phyloP scores from a whole-genome alignment of 2,888 invertebrate genomes.

The Chalcosyrphus nemorum region DNA sequence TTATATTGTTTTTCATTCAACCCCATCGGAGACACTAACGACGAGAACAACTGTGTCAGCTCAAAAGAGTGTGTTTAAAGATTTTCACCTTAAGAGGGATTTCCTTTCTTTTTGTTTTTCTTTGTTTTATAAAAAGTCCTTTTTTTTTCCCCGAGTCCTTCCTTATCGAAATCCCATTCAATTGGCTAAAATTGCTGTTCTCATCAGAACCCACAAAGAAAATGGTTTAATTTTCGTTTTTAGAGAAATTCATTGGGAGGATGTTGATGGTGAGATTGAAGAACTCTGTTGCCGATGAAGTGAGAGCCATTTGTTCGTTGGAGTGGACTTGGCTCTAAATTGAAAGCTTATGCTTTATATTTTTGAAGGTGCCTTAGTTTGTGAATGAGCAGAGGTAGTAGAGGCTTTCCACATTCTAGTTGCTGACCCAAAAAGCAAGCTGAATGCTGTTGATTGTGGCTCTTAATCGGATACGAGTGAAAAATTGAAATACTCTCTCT shows the following conservation, averaged over 20 bases:
- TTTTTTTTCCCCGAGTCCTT: neutral
- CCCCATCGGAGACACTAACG: neutral
- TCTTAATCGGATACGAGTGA: slow-evolving; percentile 64
- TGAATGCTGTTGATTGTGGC: slow-evolving; percentile 46
- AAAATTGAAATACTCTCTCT: slow-evolving; percentile 53
- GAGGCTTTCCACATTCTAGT: neutral
- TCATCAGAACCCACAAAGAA: slow-evolving; percentile 42
- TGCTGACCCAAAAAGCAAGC: slow-evolving; percentile 46
- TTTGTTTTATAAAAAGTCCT: neutral
- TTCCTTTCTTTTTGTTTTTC: neutral
- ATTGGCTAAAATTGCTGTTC: slow-evolving; percentile 50
- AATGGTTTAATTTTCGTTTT: slow-evolving; percentile 52
- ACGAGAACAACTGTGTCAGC: slow-evolving; percentile 29
- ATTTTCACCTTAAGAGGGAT: slow-evolving; percentile 28
- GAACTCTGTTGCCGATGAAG: too few relatives aligned
- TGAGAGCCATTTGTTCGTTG: slow-evolving; percentile 55
- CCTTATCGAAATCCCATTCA: slow-evolving; percentile 51
- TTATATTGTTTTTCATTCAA: neutral
- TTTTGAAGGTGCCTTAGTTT: slow-evolving; percentile 25
- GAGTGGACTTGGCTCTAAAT: slow-evolving; percentile 59
- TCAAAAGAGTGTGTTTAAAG: slow-evolving; percentile 35
- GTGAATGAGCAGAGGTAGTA: neutral
- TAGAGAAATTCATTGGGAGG: neutral
- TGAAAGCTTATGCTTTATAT: slow-evolving; percentile 62
- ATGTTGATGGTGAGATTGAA: too few relatives aligned